Conservation (phyloP, 2,888 invertebrate genomes). For the Synanthedon vespiformis region DNA sequence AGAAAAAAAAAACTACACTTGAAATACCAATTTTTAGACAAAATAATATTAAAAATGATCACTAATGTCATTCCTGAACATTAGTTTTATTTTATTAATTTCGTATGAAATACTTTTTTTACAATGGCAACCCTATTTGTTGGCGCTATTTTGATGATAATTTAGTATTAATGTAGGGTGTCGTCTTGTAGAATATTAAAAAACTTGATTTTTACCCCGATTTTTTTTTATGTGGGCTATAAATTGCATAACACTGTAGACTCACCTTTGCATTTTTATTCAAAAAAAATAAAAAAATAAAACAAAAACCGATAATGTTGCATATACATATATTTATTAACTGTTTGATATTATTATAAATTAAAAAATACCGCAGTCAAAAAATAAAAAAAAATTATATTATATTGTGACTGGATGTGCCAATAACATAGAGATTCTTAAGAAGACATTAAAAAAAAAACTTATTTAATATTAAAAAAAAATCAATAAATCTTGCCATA, state of each 20-base stretch:
- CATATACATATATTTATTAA: constrained; percentile 67
- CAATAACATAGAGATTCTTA: constrained; percentile 54
- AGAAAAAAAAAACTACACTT: too few species aligned
- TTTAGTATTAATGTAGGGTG: too few species aligned
- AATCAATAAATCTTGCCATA: not conserved
- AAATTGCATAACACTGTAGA: constrained; percentile 68
- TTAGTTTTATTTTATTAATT: too few species aligned
- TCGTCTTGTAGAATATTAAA: too few species aligned
- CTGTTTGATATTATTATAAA: constrained; percentile 52
- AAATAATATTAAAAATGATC: too few species aligned
- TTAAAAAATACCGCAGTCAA: constrained; percentile 10
- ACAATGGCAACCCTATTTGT: too few species aligned
- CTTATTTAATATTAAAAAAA: not conserved
- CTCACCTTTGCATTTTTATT: constrained; percentile 29
- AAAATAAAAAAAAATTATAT: constrained; percentile 25
- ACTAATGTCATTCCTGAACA: too few species aligned
- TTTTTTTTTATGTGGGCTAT: constrained; percentile 28
- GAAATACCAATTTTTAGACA: too few species aligned
- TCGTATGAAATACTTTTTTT: too few species aligned
- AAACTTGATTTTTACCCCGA: not conserved
- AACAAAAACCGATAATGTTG: constrained; percentile 53
- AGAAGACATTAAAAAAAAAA: not conserved
- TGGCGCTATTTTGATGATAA: too few species aligned
- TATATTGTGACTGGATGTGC: constrained; percentile 36
- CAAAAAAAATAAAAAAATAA: constrained; percentile 17